A percentile compares a stretch with the other conserved stretches of the same genome.
These are phyloP conservation scores for Drosophila austrosaltans DNA, from an alignment of 2,888 invertebrate species.

Conservation along the genomic window DNA sequence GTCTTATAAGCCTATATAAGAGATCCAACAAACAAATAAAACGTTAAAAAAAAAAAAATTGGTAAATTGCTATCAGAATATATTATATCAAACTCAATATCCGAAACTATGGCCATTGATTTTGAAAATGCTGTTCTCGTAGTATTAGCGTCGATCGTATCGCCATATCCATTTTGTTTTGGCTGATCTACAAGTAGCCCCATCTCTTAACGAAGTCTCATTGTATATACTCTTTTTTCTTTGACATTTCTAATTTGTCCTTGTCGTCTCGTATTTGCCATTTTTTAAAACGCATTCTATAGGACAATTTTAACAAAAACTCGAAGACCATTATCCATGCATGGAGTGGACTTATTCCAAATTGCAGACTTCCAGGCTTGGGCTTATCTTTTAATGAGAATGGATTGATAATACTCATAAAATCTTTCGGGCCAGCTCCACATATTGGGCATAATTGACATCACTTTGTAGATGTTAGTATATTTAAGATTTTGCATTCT, in stretches of 20 bases:
- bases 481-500: conserved; percentile 20
- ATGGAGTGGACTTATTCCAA: conserved; percentile 13
- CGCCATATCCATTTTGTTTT: conserved; percentile 15
- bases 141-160: conserved; percentile 6
- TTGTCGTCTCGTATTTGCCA: conserved; percentile 16
- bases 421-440: conserved; percentile 21
- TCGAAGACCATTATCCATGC: conserved; percentile 10
- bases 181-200: conserved; percentile 6
- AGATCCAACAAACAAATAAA: too few relatives aligned
- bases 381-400: conserved; percentile 11
- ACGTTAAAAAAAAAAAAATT: neutral
- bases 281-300: conserved; percentile 16
- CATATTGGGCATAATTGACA: conserved; percentile 23
- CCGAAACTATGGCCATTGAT: conserved; percentile 8
- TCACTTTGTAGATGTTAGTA: conserved; percentile 15
- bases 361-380: conserved; percentile 15
- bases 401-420: neutral
- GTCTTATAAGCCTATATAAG: too few relatives aligned
- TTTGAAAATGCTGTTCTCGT: conserved; percentile 18
- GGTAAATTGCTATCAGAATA: neutral
- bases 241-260: conserved; percentile 15
- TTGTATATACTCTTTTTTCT: conserved; percentile 15
- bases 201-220: conserved; percentile 1
- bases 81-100: conserved; percentile 17
- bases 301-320: conserved; percentile 6